These are phyloP conservation scores for Colossoma macropomum DNA, from an alignment of 2,113 vertebrate genomes.

Conservation along the genomic window DNA sequence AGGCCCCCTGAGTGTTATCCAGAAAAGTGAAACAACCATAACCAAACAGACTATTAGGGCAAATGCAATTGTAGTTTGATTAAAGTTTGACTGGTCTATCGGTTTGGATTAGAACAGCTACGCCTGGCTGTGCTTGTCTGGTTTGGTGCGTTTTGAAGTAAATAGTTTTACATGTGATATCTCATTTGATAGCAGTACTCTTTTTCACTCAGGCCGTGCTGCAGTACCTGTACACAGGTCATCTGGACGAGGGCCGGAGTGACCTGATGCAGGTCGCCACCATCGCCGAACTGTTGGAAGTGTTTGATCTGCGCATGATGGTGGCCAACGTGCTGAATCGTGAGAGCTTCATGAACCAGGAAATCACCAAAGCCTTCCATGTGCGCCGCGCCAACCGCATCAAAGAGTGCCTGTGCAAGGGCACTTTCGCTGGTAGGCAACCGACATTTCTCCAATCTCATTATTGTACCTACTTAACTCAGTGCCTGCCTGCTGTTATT, in stretches of 20 bases:
- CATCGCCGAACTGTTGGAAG: constrained; percentile 88
- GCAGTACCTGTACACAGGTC: constrained; percentile 88
- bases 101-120: too few relatives aligned
- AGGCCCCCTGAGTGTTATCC: background rate
- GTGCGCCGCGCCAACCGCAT: constrained; percentile 91
- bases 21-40: background rate
- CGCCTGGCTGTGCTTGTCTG: background rate
- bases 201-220: constrained; percentile 76
- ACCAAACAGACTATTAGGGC: too few relatives aligned
- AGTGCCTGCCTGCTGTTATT: background rate
- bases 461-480: background rate
- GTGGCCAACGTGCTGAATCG: constrained; percentile 89
- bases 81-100: too few relatives aligned
- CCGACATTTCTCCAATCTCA: background rate
- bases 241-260: constrained; percentile 77
- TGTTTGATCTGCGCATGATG: constrained; percentile 92
- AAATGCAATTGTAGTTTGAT: background rate
- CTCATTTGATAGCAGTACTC: background rate
- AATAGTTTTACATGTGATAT: background rate
- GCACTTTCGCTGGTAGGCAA: constrained; percentile 84
- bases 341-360: constrained; percentile 95
- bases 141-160: background rate
- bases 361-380: constrained; percentile 93
- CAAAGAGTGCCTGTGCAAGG: constrained; percentile 88
- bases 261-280: constrained; percentile 89